Conservation (phyloP, 2,888 invertebrate species). For the Pseudanteris insignis region DNA sequence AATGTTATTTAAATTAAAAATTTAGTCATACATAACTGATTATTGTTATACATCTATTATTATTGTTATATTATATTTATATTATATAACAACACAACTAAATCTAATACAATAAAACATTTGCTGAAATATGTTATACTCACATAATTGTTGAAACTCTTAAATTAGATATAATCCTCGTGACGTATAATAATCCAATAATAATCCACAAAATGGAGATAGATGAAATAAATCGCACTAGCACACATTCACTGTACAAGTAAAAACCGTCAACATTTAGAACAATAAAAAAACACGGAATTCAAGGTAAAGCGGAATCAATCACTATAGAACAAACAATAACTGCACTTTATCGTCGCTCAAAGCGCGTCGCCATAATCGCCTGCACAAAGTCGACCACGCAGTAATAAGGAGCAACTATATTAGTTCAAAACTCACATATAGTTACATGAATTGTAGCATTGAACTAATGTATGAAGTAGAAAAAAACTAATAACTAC, state of each 20-base stretch:
- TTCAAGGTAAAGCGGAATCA: slow-evolving; percentile 11
- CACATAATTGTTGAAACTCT: slow-evolving; percentile 19
- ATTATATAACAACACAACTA: no score
- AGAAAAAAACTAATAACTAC: no score
- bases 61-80: no score
- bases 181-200: slow-evolving; percentile 41
- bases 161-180: slow-evolving; percentile 32
- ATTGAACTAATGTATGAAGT: no score
- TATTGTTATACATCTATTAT: no score
- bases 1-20: no score
- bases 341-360: slow-evolving; percentile 36
- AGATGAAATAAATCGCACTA: not conserved
- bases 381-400: slow-evolving; percentile 23
- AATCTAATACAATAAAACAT: no score
- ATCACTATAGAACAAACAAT: slow-evolving; percentile 35
- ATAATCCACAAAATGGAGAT: slow-evolving; percentile 36
- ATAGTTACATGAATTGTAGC: slow-evolving; percentile 3
- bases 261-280: slow-evolving; percentile 14
- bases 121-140: slow-evolving; percentile 18
- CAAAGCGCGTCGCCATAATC: slow-evolving; percentile 39
- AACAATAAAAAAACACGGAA: slow-evolving; percentile 1
- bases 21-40: no score
- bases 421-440: slow-evolving; percentile 12
- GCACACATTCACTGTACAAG: slow-evolving; percentile 28
- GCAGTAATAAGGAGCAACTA: slow-evolving; percentile 18